A percentile compares a stretch with the other conserved stretches of the same genome.
Evolutionary conservation across 1,140 invertebrate species (phyloP).

Genomic region (Brachionus rubens): DNA sequence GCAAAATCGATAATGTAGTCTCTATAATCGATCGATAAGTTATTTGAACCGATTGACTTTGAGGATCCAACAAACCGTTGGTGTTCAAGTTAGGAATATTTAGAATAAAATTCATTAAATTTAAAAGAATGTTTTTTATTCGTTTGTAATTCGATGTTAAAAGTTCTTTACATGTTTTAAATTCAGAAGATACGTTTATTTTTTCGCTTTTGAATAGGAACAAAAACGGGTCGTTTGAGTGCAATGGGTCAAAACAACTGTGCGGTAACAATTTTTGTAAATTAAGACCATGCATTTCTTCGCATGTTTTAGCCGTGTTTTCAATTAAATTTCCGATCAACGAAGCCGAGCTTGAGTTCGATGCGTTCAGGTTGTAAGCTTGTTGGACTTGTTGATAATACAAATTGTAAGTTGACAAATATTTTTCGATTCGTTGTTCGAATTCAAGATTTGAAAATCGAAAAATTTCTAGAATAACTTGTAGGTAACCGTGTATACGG

Average conservation of each 20-base stretch:
- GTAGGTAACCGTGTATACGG: constrained; percentile 19
- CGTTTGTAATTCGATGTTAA: neutral
- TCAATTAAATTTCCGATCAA: neutral
- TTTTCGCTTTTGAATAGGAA: constrained; percentile 37
- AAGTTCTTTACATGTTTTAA: constrained; percentile 23
- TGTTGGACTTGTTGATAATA: constrained; percentile 16
- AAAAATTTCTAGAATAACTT: constrained; percentile 11
- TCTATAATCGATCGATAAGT: neutral
- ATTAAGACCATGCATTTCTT: constrained; percentile 32
- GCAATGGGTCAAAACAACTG: constrained; percentile 35
- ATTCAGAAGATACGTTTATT: constrained; percentile 17
- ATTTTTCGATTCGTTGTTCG: constrained; percentile 24
- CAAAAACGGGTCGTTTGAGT: constrained; percentile 27
- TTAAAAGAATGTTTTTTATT: neutral
- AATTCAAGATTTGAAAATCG: constrained; percentile 30
- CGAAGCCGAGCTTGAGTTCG: neutral
- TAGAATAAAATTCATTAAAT: neutral
- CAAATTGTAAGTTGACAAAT: constrained; percentile 18
- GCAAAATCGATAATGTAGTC: constrained; percentile 5
- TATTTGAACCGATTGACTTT: neutral
- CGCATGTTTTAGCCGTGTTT: constrained; percentile 18
- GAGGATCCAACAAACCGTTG: neutral
- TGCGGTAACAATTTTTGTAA: constrained; percentile 32
- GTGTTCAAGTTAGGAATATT: constrained; percentile 23
- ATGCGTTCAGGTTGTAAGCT: neutral